Conservation (phyloP, 2,113 vertebrate genomes). For the Ameiurus melas region DNA sequence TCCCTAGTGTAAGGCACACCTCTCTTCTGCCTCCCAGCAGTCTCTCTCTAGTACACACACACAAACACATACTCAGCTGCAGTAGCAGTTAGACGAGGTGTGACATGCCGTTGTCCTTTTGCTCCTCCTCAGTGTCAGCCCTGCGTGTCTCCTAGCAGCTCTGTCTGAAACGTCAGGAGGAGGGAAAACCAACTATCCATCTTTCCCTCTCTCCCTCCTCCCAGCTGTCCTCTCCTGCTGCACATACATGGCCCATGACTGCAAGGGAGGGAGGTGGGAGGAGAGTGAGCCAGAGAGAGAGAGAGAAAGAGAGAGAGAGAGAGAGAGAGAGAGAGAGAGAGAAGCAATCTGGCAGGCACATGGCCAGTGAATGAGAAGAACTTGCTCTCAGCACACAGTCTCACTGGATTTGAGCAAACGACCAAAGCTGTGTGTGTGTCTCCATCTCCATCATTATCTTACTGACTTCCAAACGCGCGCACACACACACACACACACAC, state of each 20-base stretch:
- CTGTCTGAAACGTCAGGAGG: slow-evolving; percentile 30
- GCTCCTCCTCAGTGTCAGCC: slow-evolving; percentile 17
- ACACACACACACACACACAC: slow-evolving; percentile 45
- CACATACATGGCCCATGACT: slow-evolving; percentile 81
- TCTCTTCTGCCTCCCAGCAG: slow-evolving; percentile 28
- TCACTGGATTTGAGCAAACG: slow-evolving; percentile 69
- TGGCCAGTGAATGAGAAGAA: slow-evolving; percentile 81
- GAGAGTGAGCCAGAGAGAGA: slow-evolving; percentile 63
- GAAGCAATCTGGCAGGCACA: slow-evolving; percentile 68
- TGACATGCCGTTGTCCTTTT: slow-evolving; percentile 18
- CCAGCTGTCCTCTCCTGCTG: slow-evolving; percentile 75
- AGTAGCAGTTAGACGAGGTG: slow-evolving; percentile 36
- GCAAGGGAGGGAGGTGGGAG: slow-evolving; percentile 62
- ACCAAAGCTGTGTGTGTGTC: slow-evolving; percentile 44
- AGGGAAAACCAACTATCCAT: slow-evolving; percentile 16
- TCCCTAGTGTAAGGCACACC: slow-evolving; percentile 35
- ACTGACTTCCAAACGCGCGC: slow-evolving; percentile 41
- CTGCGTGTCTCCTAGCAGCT: slow-evolving; percentile 32
- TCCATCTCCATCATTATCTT: slow-evolving; percentile 42
- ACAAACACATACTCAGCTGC: neutral
- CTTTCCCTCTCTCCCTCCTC: slow-evolving; percentile 69
- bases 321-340: slow-evolving; percentile 52
- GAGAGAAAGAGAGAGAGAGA: slow-evolving; percentile 61
- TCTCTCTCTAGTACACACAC: neutral
- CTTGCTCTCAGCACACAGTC: slow-evolving; percentile 67